Evolutionary conservation across 1,140 invertebrate genomes (phyloP), one percentile per base, ranked within the genome.

Genomic region (Pseudomyrmex sp.): DNA sequence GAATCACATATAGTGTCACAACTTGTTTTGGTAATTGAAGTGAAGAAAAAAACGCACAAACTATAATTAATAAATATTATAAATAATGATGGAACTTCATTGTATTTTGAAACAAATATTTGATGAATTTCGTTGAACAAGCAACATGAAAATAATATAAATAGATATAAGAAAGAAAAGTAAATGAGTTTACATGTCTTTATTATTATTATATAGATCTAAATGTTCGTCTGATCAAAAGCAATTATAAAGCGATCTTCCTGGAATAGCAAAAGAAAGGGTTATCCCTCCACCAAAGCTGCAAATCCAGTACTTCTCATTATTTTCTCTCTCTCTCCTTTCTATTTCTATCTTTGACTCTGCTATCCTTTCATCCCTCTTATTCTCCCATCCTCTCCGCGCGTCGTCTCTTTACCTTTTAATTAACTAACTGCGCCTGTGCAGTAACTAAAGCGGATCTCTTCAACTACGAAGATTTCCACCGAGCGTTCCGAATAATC

Each of bases 381-480:
- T 54, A 9, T 7, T 4, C 18, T 69, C 9, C 2, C n/a, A 2
- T 26, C 18, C 54, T n/a, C 48, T 35, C 1, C 10, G 79, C 54
- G 12, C 9, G 20, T 65, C 46, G 23, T 85, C 66, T 52, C 73
- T 86, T 80, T 82, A 79, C 68, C 74, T 80, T 90, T 89, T 90
- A 90, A 90, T 90, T 87, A 90, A 88, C 74, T 85, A 90, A 86
- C 82, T 86, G 82, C 73, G 83, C 23, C 56, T 73, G 59, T 52
- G 66, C 65, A 80, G 72, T 84, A 86, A 73, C 74, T 87, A 84
- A 89, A 89, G 85, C 83, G 83, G 72, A 75, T 83, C 44, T 84
- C 46, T 66, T 9, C 63, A 48, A 85, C 72, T 85, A 61, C 62
- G 58, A 2, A 79, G 68, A 69, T 76, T 88, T 88, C 62, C 77